These are phyloP conservation scores for Rhogogaster chlorosoma DNA, from an alignment of 2,888 invertebrate genomes.

Conservation along the genomic window DNA sequence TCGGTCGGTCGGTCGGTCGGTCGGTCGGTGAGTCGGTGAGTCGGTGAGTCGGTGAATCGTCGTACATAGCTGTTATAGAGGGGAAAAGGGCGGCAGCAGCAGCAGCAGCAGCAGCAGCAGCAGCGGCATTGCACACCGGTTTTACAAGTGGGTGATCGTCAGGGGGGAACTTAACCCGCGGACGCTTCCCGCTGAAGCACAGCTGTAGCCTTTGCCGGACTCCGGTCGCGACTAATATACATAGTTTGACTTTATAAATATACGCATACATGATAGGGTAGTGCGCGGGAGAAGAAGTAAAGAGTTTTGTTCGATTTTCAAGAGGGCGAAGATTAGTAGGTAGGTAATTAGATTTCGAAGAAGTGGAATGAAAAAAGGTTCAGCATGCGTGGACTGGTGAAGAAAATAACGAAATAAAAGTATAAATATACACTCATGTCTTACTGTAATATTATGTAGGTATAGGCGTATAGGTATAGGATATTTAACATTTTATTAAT, in stretches of 20 bases:
- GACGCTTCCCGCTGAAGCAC: background rate
- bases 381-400: too few species aligned
- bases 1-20: background rate
- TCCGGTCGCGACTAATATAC: constrained; percentile 39
- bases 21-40: background rate
- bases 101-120: background rate
- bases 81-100: background rate
- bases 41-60: background rate
- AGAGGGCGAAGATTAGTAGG: too few species aligned
- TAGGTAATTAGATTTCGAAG: too few species aligned
- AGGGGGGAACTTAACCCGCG: constrained; percentile 16
- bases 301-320: too few species aligned
- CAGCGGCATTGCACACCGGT: constrained; percentile 54
- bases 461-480: too few species aligned
- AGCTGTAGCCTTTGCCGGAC: constrained; percentile 15
- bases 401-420: too few species aligned
- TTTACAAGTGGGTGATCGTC: constrained; percentile 51
- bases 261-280: constrained; percentile 57
- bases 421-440: too few species aligned
- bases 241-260: background rate
- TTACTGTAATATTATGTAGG: too few species aligned
- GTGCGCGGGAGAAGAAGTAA: too few species aligned
- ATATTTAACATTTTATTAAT: too few species aligned
- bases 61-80: background rate
- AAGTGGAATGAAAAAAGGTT: too few species aligned